Conservation (phyloP, 2,113 vertebrate genomes). For the Hydrolagus affinis region DNA sequence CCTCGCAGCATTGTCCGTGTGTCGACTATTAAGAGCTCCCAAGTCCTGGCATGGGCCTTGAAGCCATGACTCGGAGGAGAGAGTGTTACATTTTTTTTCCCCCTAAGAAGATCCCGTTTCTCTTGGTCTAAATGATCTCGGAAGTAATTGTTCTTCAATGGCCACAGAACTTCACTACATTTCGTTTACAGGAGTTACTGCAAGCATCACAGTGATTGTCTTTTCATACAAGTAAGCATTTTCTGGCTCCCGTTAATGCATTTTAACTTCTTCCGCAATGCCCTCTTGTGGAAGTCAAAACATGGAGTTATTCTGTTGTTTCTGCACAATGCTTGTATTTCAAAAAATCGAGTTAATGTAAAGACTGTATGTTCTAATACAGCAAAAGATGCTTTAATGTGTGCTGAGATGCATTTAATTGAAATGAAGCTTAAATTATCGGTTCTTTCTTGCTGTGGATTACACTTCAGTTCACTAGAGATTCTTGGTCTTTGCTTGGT, state of each 20-base stretch:
- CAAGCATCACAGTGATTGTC: background rate
- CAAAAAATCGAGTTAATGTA: too few species aligned
- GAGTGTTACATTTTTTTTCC: background rate
- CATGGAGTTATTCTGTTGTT: too few species aligned
- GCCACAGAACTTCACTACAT: background rate
- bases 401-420: background rate
- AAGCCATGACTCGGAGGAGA: background rate
- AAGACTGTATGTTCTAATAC: too few species aligned
- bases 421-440: background rate
- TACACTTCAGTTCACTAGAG: too few species aligned
- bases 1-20: too few species aligned
- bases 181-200: background rate
- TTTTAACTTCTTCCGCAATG: background rate
- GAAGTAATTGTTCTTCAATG: background rate
- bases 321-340: too few species aligned
- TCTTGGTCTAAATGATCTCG: too few species aligned
- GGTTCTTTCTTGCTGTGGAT: too few species aligned
- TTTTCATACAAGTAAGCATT: background rate
- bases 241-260: background rate
- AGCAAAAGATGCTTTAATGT: too few species aligned
- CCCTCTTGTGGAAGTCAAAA: background rate
- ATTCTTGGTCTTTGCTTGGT: background rate
- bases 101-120: too few species aligned
- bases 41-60: too few species aligned
- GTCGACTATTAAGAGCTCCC: too few species aligned